phyloP scores from a whole-genome alignment of 2,797 vertebrate species.

The Coreius guichenoti region DNA sequence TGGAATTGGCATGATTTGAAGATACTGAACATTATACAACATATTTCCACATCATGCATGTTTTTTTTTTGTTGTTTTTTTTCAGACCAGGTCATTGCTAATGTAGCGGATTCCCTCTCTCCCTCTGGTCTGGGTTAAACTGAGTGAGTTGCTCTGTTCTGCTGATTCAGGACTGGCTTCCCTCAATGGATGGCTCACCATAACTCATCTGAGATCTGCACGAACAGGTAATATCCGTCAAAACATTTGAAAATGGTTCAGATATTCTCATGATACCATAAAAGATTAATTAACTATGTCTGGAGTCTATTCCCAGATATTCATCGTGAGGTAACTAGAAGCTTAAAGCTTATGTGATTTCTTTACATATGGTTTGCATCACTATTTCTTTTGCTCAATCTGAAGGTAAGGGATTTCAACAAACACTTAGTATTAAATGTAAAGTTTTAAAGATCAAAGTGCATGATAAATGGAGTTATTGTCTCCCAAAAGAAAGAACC shows the following conservation, averaged over 20 bases:
- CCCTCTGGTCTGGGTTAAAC: not conserved
- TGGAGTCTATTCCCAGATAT: not conserved
- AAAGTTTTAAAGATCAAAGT: not conserved
- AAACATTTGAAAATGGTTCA: not conserved
- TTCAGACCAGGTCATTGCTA: not conserved
- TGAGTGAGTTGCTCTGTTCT: not conserved
- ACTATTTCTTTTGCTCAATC: not conserved
- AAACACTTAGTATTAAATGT: not conserved
- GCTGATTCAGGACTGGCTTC: not conserved
- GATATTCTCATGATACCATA: not conserved
- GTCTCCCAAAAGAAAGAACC: no score
- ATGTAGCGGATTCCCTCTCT: not conserved
- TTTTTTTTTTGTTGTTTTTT: not conserved
- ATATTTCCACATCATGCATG: constrained; percentile 34
- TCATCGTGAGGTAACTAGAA: not conserved
- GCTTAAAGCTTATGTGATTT: not conserved
- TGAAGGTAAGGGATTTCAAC: not conserved
- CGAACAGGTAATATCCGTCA: not conserved
- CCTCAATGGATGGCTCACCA: not conserved
- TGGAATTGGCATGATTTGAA: constrained; percentile 25
- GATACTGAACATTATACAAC: constrained; percentile 26
- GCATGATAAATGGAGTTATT: no score
- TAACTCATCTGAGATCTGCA: not conserved
- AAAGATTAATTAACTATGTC: constrained; percentile 1
- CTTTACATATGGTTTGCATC: not conserved